A percentile compares a stretch with the other conserved stretches of the same genome.
phyloP scores from a whole-genome alignment of 2,113 vertebrate genomes.

The Gila orcuttii region DNA sequence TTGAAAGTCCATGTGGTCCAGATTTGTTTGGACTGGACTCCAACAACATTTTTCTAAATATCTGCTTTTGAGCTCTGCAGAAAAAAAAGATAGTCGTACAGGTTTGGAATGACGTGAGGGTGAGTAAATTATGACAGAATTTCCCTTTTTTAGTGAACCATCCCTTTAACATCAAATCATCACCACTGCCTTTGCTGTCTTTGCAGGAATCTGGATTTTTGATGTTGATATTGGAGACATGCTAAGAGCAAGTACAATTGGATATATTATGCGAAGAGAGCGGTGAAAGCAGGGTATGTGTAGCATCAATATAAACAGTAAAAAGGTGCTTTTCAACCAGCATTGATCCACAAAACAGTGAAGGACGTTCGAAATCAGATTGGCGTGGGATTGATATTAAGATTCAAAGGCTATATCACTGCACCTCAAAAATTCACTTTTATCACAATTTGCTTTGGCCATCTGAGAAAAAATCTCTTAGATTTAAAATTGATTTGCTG shows the following conservation, averaged over 20 bases:
- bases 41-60: background rate
- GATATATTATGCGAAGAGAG: background rate
- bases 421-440: background rate
- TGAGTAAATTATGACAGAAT: background rate
- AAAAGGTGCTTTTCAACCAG: background rate
- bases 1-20: too few relatives aligned
- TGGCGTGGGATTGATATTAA: slow-evolving; percentile 7
- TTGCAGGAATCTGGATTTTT: background rate
- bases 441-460: slow-evolving; percentile 1
- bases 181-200: background rate
- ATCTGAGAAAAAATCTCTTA: slow-evolving; percentile 2
- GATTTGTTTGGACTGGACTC: background rate
- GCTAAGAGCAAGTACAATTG: background rate
- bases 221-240: background rate
- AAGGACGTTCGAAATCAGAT: slow-evolving; percentile 15
- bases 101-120: background rate
- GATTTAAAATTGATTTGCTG: slow-evolving; percentile 19
- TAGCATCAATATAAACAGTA: slow-evolving; percentile 10
- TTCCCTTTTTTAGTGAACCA: background rate
- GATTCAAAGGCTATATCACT: background rate
- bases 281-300: background rate
- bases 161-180: background rate
- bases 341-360: slow-evolving; percentile 5
- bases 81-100: too few relatives aligned
- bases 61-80: background rate